A percentile compares a stretch with the other conserved stretches of the same genome.
phyloP scores from a whole-genome alignment of 2,113 vertebrate species.

The Coracopsis vasa region DNA sequence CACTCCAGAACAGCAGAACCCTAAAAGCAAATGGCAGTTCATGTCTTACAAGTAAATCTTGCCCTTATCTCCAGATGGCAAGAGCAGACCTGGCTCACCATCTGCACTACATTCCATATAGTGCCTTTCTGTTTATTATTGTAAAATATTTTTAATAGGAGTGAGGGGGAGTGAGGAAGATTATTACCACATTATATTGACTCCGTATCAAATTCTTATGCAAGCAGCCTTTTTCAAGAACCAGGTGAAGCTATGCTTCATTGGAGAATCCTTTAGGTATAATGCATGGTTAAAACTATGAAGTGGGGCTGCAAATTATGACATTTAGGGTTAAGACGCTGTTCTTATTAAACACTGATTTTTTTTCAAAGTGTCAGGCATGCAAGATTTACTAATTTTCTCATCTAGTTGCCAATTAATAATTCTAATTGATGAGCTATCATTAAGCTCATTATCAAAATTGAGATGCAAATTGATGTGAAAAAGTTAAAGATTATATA shows the following conservation, averaged over 20 bases:
- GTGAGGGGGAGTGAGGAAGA: neutral
- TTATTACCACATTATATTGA: neutral
- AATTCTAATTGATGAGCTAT: neutral
- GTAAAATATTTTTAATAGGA: neutral
- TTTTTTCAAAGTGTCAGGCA: neutral
- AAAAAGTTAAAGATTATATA: neutral
- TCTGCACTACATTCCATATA: too few species aligned
- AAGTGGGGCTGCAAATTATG: neutral
- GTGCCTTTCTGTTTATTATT: neutral
- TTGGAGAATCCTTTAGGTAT: neutral
- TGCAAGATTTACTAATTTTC: neutral
- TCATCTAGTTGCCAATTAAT: neutral
- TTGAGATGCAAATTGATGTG: neutral
- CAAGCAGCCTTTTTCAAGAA: neutral
- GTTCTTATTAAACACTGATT: neutral
- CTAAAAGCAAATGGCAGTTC: neutral
- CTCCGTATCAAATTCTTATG: neutral
- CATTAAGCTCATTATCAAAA: neutral
- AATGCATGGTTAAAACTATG: fast-evolving
- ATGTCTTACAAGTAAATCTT: neutral
- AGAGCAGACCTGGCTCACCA: neutral
- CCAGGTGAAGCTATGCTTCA: neutral
- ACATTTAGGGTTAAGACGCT: neutral
- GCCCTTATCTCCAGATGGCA: neutral
- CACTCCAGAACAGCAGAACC: neutral